Percentiles rank a stretch among this genome's conserved stretches.
These are phyloP conservation scores for Pterostichus madidus DNA, from an alignment of 2,888 invertebrate species.

Conservation along the genomic window DNA sequence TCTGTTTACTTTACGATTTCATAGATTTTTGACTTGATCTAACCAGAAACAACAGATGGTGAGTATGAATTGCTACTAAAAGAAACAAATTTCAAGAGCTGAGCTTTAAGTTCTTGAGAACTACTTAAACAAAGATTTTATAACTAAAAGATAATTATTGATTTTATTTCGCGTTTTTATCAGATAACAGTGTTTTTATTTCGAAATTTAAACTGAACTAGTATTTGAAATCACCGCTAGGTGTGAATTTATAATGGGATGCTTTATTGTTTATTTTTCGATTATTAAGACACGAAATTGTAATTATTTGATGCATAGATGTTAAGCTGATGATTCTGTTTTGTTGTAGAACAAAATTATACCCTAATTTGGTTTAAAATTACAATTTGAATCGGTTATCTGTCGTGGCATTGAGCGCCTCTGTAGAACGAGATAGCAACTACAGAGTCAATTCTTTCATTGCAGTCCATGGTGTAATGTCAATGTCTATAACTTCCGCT, in stretches of 20 bases:
- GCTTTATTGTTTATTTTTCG: background rate
- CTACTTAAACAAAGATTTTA: background rate
- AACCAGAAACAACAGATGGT: background rate
- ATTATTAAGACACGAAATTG: background rate
- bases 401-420: constrained; percentile 43
- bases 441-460: constrained; percentile 56
- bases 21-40: constrained; percentile 39
- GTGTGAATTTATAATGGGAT: background rate
- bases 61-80: constrained; percentile 2
- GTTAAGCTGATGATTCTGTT: background rate
- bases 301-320: background rate
- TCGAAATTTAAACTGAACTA: constrained; percentile 3
- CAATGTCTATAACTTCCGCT: constrained; percentile 56
- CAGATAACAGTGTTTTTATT: constrained; percentile 32
- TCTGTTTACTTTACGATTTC: constrained; percentile 30
- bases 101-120: background rate
- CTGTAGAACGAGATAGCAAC: constrained; percentile 36
- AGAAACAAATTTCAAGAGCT: no score
- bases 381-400: background rate
- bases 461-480: constrained; percentile 39
- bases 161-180: constrained; percentile 29
- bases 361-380: background rate
- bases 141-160: constrained; percentile 19
- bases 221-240: background rate
- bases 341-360: background rate